Percentiles rank a stretch among this genome's conserved stretches.
Conservation (phyloP, 2,113 vertebrate species). For the Sterrhoptilus dennistouni region DNA sequence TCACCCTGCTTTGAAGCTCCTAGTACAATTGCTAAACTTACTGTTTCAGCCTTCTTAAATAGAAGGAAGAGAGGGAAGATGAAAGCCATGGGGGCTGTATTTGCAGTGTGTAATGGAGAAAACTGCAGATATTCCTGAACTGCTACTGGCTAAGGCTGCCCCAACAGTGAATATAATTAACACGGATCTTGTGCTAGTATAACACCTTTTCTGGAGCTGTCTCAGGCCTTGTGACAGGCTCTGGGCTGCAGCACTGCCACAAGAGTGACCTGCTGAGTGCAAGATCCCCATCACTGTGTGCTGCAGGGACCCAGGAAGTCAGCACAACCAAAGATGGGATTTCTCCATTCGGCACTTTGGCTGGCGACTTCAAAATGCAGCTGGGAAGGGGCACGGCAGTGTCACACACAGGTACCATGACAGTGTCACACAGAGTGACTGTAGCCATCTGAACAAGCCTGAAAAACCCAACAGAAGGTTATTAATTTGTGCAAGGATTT, state of each 20-base stretch:
- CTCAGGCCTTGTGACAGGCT: neutral
- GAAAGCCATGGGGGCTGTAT: neutral
- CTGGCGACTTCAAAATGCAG: neutral
- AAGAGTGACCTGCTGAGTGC: neutral
- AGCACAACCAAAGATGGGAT: rapidly evolving
- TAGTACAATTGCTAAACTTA: rapidly evolving
- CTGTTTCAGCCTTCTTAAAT: neutral
- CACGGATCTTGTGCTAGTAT: neutral
- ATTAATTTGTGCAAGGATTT: neutral
- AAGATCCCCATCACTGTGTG: neutral
- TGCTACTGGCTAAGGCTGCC: neutral
- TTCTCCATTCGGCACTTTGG: neutral
- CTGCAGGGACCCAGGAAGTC: neutral
- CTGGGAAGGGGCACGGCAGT: neutral
- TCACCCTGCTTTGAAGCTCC: neutral
- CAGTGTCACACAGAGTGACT: neutral
- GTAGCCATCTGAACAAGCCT: neutral
- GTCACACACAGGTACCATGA: no score
- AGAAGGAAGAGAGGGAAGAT: neutral
- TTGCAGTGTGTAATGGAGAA: neutral
- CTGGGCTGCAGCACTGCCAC: neutral
- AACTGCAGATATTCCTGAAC: neutral
- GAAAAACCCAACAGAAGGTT: neutral
- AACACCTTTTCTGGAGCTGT: neutral
- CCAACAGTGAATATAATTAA: neutral